Percentiles rank a stretch among this genome's conserved stretches.
phyloP scores from a whole-genome alignment of 2,113 vertebrate species.

The Xyrauchen texanus region DNA sequence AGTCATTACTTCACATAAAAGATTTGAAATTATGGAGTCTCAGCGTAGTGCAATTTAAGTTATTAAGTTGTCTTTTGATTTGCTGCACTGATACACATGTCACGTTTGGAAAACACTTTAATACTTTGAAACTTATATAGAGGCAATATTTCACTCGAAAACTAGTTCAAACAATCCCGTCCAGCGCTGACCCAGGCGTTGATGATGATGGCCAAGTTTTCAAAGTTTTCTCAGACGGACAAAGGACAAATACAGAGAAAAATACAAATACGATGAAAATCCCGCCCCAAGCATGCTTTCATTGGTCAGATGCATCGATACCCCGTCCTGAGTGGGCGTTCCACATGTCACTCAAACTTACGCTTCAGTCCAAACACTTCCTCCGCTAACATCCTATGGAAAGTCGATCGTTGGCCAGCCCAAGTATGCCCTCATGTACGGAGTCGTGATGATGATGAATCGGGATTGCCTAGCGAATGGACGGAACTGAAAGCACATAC shows the following conservation, averaged over 20 bases:
- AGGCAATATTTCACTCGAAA: too few species aligned
- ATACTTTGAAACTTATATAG: too few species aligned
- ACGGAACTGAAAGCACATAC: slow-evolving; percentile 52
- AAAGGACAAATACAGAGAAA: slow-evolving; percentile 51
- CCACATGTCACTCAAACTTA: slow-evolving; percentile 55
- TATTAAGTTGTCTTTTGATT: too few species aligned
- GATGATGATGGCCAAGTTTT: neutral
- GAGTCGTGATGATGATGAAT: slow-evolving; percentile 14
- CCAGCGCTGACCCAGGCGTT: too few species aligned
- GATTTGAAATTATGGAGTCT: neutral
- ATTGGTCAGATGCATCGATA: slow-evolving; percentile 52
- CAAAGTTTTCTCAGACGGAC: slow-evolving; percentile 21
- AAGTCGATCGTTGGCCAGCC: slow-evolving; percentile 25
- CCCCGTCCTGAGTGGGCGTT: slow-evolving; percentile 17
- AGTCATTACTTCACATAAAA: neutral
- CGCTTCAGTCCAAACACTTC: slow-evolving; percentile 37
- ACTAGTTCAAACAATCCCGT: too few species aligned
- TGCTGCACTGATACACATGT: too few species aligned
- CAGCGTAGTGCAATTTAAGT: too few species aligned
- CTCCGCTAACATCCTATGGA: slow-evolving; percentile 15
- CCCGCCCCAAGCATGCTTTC: slow-evolving; percentile 1
- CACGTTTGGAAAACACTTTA: neutral
- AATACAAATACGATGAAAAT: slow-evolving; percentile 4
- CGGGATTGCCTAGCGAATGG: slow-evolving; percentile 12
- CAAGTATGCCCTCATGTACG: neutral